Percentiles rank a stretch among this genome's conserved stretches.
phyloP scores from a whole-genome alignment of 2,113 vertebrate species.

The Xiphophorus couchianus region DNA sequence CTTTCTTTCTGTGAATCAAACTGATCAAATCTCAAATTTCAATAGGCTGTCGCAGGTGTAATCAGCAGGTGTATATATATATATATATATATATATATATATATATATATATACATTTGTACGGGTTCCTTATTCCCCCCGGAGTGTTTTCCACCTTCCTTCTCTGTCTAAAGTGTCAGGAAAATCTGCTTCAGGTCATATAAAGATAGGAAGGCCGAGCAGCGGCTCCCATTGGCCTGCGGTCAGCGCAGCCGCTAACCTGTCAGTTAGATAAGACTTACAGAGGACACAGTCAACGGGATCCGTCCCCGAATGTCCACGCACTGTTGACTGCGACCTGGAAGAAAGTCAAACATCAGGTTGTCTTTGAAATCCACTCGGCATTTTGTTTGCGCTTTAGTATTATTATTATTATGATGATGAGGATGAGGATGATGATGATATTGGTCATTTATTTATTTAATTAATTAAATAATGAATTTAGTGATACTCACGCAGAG shows the following conservation, averaged over 20 bases:
- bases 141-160: not conserved
- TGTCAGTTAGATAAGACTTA: constrained; percentile 15
- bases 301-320: not conserved
- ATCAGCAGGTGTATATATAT: not conserved
- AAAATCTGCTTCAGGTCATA: not conserved
- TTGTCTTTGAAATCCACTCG: too few species aligned
- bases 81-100: too few species aligned
- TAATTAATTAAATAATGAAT: too few species aligned
- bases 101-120: too few species aligned
- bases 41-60: not conserved
- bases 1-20: not conserved
- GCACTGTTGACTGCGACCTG: not conserved
- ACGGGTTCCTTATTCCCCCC: not conserved
- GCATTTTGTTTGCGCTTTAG: too few species aligned
- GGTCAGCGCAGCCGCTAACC: constrained; percentile 6
- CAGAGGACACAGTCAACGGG: constrained; percentile 40
- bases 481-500: too few species aligned
- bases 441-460: too few species aligned
- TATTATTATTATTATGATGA: too few species aligned
- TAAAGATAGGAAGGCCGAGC: constrained; percentile 14
- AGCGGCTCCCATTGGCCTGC: constrained; percentile 3
- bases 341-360: too few species aligned
- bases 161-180: too few species aligned
- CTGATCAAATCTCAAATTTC: not conserved
- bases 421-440: too few species aligned